phyloP scores from a whole-genome alignment of 1,140 invertebrate species.

The Colletes latitarsis region DNA sequence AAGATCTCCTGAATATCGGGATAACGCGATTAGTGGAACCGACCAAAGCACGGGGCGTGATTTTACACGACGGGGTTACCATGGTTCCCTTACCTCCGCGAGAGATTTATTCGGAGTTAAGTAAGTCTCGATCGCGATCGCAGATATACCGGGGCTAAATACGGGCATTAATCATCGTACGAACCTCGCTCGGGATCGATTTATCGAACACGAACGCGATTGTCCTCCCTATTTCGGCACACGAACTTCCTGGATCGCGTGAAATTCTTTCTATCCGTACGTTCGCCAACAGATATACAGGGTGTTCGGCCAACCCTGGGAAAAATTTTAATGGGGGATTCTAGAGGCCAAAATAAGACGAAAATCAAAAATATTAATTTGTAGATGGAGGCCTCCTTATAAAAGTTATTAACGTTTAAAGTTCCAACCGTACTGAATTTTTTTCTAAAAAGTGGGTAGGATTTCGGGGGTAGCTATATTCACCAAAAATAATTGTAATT shows the following conservation, averaged over 20 bases:
- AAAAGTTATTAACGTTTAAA: too few relatives aligned
- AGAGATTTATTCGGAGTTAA: slow-evolving; percentile 49
- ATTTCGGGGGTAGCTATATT: too few relatives aligned
- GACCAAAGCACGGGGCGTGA: slow-evolving; percentile 50
- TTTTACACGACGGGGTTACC: slow-evolving; percentile 56
- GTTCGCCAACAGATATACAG: too few relatives aligned
- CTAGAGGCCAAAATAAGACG: too few relatives aligned
- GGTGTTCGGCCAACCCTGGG: too few relatives aligned
- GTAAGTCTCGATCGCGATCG: slow-evolving; percentile 31
- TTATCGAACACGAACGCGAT: background rate
- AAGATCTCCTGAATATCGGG: slow-evolving; percentile 22
- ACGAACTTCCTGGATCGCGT: background rate
- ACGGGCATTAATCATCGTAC: slow-evolving; percentile 44
- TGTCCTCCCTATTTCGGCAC: background rate
- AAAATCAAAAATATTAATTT: too few relatives aligned
- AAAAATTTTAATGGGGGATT: too few relatives aligned
- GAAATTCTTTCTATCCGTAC: too few relatives aligned
- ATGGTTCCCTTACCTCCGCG: slow-evolving; percentile 3
- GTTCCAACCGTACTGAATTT: too few relatives aligned
- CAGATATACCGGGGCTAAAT: slow-evolving; percentile 16
- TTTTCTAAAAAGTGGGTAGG: too few relatives aligned
- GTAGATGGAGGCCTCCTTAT: too few relatives aligned
- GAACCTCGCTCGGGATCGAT: background rate
- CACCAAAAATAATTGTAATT: too few relatives aligned
- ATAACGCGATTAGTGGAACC: slow-evolving; percentile 28